Percentiles rank a stretch among this genome's conserved stretches.
These are phyloP conservation scores for Bos taurus DNA, from an alignment of 2,113 vertebrate genomes.

Conservation along the genomic window DNA sequence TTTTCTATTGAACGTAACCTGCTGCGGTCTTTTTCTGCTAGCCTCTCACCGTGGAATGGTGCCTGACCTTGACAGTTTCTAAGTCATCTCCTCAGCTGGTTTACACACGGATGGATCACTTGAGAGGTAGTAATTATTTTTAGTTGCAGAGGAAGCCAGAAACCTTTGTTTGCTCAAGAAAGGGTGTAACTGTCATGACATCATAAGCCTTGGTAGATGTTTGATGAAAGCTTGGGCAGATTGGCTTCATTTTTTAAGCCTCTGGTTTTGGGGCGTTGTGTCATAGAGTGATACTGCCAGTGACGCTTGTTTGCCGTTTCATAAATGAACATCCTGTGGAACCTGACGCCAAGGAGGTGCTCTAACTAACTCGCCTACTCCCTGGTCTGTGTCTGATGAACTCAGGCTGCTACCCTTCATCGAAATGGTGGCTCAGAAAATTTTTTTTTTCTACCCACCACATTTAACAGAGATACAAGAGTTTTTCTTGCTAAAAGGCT, in stretches of 20 bases:
- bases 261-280: conserved; percentile 14
- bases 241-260: neutral
- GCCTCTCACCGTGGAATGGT: neutral
- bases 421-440: neutral
- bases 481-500: neutral
- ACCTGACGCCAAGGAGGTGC: neutral
- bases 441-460: neutral
- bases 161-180: neutral
- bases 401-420: neutral
- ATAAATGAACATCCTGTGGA: neutral
- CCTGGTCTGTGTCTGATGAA: neutral
- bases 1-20: neutral
- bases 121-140: conserved; percentile 16
- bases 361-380: neutral
- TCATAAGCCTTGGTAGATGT: neutral
- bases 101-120: neutral
- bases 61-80: neutral
- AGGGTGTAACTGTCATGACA: neutral
- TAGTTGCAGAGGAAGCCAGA: neutral
- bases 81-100: neutral
- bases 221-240: neutral
- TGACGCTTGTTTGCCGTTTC: neutral
- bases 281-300: neutral
- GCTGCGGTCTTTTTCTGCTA: neutral
- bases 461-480: neutral